Base-by-base conservation (phyloP, 2,113 vertebrate species). In the Chaetops frenatus region DNA sequence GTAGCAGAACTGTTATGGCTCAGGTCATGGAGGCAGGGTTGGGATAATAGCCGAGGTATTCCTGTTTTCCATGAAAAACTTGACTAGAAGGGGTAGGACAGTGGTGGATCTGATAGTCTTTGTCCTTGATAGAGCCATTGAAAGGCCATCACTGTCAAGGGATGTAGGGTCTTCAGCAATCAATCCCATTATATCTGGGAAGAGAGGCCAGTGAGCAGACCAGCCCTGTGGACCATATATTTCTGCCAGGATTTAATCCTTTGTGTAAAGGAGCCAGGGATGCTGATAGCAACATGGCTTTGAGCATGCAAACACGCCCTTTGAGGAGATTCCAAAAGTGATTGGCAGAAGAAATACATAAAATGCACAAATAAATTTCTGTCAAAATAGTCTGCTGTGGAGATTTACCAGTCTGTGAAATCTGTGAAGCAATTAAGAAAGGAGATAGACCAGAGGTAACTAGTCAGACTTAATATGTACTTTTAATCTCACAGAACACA, bases 151-250 rank as follows among this genome's bases (percentile, higher is more conserved):
- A 18, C 62, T 91, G 21, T 28, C 42, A 56, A 56, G 48, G 31
- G 40, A 9, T 40, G 10, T 35, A 65, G 66, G 4, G 6, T 65
- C 54, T 80, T 69, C 2, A 22, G 53, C 0, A 0, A 31, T 64
- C 44, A 45, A 18, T 84, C 48, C 28, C 15, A 8, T 42, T 67
- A 36, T 23, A 36, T 25, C 40, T 80, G 78, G 25, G 23, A 79
- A 64, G 44, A 81, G 44, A 74, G 23, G 29, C 42, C 2, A 1
- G 22, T 44, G 27, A 7, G 6, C 64, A 64, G 78, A 79, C 23
- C 65, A 72, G 53, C 47, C 36, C 66, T 67, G 28, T 90, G 81
- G 69, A 82, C 60, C n/a, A 2, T 11, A 33, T 54, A 35, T 35
- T 86, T 10, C 69, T 92, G 73, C n/a, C 47, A 85, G 65, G 58